phyloP scores from a whole-genome alignment of 2,888 invertebrate genomes.

The Eupeodes latifasciatus region DNA sequence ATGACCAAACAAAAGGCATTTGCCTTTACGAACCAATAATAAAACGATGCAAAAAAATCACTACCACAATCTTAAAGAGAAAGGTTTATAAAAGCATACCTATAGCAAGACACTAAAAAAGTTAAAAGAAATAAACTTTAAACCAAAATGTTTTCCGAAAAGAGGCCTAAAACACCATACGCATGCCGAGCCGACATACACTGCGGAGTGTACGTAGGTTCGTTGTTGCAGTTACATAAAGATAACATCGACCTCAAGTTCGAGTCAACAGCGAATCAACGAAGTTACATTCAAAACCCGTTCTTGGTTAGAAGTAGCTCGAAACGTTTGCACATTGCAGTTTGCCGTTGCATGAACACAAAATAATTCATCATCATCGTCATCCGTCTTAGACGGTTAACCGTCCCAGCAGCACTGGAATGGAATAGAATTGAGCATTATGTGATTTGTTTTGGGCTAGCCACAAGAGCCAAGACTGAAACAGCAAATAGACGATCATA shows the following conservation, averaged over 20 bases:
- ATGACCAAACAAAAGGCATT: constrained; percentile 41
- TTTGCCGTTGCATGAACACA: constrained; percentile 43
- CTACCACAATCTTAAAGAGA: constrained; percentile 59
- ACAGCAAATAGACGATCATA: constrained; percentile 18
- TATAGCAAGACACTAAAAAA: neutral
- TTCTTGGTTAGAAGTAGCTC: constrained; percentile 28
- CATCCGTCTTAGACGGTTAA: constrained; percentile 9
- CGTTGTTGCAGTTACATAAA: constrained; percentile 68
- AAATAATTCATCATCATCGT: constrained; percentile 53
- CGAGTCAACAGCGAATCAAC: constrained; percentile 61
- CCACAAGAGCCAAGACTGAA: constrained; percentile 6
- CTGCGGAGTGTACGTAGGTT: constrained; percentile 7
- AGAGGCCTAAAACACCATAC: constrained; percentile 37
- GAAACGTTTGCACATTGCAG: constrained; percentile 54
- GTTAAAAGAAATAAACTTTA: constrained; percentile 25
- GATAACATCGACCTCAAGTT: constrained; percentile 73
- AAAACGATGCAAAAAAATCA: constrained; percentile 46
- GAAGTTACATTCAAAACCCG: constrained; percentile 56
- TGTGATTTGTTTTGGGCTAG: constrained; percentile 45
- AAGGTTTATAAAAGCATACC: constrained; percentile 49
- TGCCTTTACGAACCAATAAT: constrained; percentile 49
- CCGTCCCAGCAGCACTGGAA: neutral
- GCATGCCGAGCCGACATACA: neutral
- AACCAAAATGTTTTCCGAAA: constrained; percentile 57
- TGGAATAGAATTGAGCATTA: constrained; percentile 40